A percentile compares a stretch with the other conserved stretches of the same genome.
These are phyloP conservation scores for Crossoptilon crossoptilon DNA, from an alignment of 2,797 vertebrate species.

Conservation along the genomic window DNA sequence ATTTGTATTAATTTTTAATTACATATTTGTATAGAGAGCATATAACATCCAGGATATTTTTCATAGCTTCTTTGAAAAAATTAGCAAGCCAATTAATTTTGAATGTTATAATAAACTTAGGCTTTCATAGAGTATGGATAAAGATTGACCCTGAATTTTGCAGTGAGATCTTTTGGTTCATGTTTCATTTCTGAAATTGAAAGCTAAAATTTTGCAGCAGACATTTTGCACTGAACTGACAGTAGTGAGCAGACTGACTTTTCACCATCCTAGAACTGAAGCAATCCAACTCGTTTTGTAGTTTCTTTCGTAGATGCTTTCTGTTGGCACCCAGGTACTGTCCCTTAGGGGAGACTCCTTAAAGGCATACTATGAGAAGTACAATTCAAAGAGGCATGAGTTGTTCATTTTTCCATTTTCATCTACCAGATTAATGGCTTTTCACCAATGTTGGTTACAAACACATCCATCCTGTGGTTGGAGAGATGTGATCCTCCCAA, in stretches of 20 bases:
- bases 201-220: not conserved
- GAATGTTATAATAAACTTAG: not conserved
- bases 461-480: not conserved
- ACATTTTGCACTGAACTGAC: not conserved
- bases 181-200: not conserved
- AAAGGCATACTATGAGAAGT: not conserved
- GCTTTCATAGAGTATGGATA: not conserved
- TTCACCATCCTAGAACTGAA: not conserved
- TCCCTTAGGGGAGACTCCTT: not conserved
- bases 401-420: constrained; percentile 6
- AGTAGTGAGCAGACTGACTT: not conserved
- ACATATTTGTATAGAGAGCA: not conserved
- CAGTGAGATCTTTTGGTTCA: not conserved
- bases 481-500: not conserved
- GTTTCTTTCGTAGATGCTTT: not conserved
- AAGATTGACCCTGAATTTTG: not conserved
- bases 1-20: not conserved
- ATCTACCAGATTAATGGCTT: not conserved
- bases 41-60: not conserved
- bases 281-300: not conserved
- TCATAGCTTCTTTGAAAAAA: not conserved
- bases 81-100: not conserved
- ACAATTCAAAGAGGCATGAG: not conserved
- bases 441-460: constrained; percentile 8
- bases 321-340: not conserved